Evolutionary conservation across 35 echinoderm and acorn worm species (phyloP).

Genomic region (Ptychodera flava): DNA sequence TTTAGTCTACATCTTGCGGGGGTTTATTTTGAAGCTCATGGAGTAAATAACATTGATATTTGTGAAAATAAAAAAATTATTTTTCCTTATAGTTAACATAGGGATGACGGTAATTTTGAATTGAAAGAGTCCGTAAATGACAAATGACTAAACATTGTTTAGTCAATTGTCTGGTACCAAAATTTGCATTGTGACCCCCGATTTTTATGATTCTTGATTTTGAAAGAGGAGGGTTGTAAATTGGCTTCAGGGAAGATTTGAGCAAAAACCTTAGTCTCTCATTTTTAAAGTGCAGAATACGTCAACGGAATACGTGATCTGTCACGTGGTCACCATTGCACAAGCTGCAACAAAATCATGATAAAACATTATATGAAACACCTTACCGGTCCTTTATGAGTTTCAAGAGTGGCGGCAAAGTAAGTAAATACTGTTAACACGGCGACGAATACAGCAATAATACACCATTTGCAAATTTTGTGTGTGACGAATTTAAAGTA

Average conservation of each 20-base stretch:
- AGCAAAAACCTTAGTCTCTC: no score
- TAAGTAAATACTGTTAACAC: neutral
- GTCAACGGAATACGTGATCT: neutral
- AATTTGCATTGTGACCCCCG: neutral
- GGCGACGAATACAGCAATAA: neutral
- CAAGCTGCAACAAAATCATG: neutral
- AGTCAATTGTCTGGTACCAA: no score
- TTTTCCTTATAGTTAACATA: no score
- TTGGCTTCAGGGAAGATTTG: neutral
- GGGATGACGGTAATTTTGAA: no score
- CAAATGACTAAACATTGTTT: no score
- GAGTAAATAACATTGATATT: no score
- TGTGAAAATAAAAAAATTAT: no score
- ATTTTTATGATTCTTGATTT: neutral
- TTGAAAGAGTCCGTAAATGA: no score
- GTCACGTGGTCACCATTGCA: neutral
- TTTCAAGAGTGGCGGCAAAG: neutral
- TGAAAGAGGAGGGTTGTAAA: neutral
- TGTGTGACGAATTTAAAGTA: slow-evolving; percentile 6
- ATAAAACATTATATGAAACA: neutral
- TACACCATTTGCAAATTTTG: slow-evolving; percentile 2
- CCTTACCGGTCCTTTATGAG: slow-evolving; percentile 3
- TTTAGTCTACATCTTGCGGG: no score
- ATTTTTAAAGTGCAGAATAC: neutral
- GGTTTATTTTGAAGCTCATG: no score